Evolutionary conservation across 2,113 vertebrate genomes (phyloP), one percentile per base, ranked within the genome.

Genomic region (Gavialis gangeticus): DNA sequence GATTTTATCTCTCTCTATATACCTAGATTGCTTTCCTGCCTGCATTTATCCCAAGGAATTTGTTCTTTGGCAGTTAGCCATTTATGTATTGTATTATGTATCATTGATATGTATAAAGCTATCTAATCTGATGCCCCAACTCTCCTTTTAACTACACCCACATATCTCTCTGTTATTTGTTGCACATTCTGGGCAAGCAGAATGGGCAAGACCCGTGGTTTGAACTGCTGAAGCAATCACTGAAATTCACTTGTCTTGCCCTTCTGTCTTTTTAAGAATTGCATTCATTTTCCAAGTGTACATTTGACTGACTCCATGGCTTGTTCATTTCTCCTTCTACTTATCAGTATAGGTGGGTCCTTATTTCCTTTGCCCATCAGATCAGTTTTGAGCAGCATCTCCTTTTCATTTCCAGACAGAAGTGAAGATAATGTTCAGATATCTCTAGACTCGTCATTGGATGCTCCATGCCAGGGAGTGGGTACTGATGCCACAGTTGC

Each of bases 251-350:
- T 90, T 80, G 14, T 7, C 46, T 14, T 55, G 22, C 88, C 94
- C 60, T 84, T 30, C 80, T 92, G 34, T 91, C 93, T 73, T 82
- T 64, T 91, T 83, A 84, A 82, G 55, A 88, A 80, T 82, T 85
- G 12, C 4, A 0, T 89, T 95, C 82, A 78, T 66, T n/a, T 66
- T 66, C 27, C 13, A 66, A 56, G 16, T 0, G 0, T 67, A 73
- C 62, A 59, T 94, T 96, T 82, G 95, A 77, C 81, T 88, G 75
- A 85, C 59, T 94, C 79, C 66, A 15, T 78, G 62, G 87, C 58
- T 63, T 67, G 81, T 66, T 91, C 25, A 2, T 24, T 37, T 79
- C 90, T 83, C 88, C 84, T 85, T 77, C 25, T 77, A 34, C 71
- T 64, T 84, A 69, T 93, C 87, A 92, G 88, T 46, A 46, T n/a